These are phyloP conservation scores for Heliothis virescens DNA, from an alignment of 1,140 invertebrate species.

Conservation along the genomic window DNA sequence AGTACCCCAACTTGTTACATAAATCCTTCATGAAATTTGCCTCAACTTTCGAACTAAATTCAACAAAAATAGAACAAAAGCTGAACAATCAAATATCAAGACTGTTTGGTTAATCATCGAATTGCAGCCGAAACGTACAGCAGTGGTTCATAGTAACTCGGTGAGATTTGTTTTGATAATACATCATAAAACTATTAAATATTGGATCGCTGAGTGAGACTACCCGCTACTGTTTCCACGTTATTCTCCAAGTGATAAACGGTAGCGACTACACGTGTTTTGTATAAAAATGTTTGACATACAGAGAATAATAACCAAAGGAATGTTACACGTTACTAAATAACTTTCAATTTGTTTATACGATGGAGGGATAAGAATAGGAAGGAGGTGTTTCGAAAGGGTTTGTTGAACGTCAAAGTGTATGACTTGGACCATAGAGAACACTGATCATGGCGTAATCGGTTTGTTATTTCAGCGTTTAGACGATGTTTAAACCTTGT, in stretches of 20 bases:
- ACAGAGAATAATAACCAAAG: conserved; percentile 14
- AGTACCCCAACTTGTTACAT: too few species aligned
- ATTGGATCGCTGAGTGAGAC: conserved; percentile 86
- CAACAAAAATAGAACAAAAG: not conserved
- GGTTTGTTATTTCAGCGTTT: conserved; percentile 84
- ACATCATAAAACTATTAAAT: conserved; percentile 88
- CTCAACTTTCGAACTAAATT: not conserved
- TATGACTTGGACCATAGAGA: conserved; percentile 62
- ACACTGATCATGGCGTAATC: conserved; percentile 80
- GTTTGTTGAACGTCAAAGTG: conserved; percentile 9
- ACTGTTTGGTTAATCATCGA: conserved; percentile 55
- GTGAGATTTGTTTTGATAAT: conserved; percentile 86
- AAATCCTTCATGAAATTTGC: not conserved
- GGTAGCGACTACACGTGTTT: conserved; percentile 57
- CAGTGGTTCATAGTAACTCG: conserved; percentile 79
- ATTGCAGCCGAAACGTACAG: conserved; percentile 79
- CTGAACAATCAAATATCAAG: conserved; percentile 72
- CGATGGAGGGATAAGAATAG: conserved; percentile 23
- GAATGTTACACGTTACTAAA: conserved; percentile 20
- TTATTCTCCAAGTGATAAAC: conserved; percentile 68
- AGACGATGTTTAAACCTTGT: conserved; percentile 80
- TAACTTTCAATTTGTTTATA: conserved; percentile 30
- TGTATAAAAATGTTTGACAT: conserved; percentile 33
- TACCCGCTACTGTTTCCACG: conserved; percentile 80
- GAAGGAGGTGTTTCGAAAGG: not conserved